Base-by-base conservation (phyloP, 2,113 vertebrate genomes). In the Gymnocephalus cernua region DNA sequence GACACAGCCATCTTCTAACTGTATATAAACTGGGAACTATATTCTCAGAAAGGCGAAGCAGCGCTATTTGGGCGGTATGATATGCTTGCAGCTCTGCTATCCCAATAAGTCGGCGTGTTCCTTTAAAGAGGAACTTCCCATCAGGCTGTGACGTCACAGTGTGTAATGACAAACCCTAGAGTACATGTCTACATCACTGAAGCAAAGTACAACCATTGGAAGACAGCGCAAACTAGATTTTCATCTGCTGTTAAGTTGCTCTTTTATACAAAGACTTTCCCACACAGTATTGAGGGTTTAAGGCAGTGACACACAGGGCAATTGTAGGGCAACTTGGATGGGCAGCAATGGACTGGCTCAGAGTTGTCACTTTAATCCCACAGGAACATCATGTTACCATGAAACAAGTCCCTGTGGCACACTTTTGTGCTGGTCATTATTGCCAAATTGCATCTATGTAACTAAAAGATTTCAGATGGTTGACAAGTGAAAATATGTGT, bases 281-380 rank as follows among this genome's bases (percentile, higher is more conserved):
- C 62, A 50, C 11, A 2, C 44, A 47, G 54, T 14, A 9, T 47
- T 12, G 10, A 61, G 66, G 61, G 7, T 25, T 67, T 11, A 57
- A 72, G 56, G 63, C 68, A 65, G 73, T 64, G 44, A 74, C 0
- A 74, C 81, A 83, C 19, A 54, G 78, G 57, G 16, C 56, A 67
- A 11, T 1, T 64, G 77, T 84, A 78, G 59, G 53, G 74, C n/a
- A 81, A 74, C 51, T 74, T 19, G 32, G 64, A 64, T 5, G 50
- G 1, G 11, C 32, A 16, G 61, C 73, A 29, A 61, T 27, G 27
- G 41, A 12, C 14, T 51, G 58, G 47, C 77, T 65, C 48, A 14
- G 61, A 47, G 54, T 15, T 68, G 18, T 63, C 44, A 4, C 59
- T 69, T 53, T 32, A 54, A 58, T 80, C 79, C 57, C 57, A 4